A percentile compares a stretch with the other conserved stretches of the same genome.
These are phyloP conservation scores for Caenorhabditis sp. DNA, from an alignment of 2,888 invertebrate species.

Conservation along the genomic window DNA sequence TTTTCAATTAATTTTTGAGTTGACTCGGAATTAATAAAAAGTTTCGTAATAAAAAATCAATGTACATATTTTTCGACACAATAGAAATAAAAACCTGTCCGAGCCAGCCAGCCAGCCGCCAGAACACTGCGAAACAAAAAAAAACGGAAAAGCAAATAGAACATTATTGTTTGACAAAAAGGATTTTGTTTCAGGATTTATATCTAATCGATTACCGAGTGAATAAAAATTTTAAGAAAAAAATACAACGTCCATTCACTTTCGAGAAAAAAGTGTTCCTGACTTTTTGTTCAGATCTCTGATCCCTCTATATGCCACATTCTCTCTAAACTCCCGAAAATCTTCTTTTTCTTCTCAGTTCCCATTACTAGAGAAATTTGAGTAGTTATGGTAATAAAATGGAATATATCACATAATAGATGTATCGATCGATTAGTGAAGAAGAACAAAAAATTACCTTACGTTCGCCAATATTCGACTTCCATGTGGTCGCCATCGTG, in stretches of 20 bases:
- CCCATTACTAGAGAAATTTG: neutral
- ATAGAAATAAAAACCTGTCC: conserved; percentile 1
- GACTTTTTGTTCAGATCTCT: neutral
- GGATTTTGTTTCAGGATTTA: neutral
- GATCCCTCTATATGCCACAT: neutral
- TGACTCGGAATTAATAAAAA: neutral
- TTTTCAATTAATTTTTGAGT: no score
- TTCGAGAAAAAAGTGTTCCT: neutral
- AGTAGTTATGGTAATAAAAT: neutral
- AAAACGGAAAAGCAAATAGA: neutral
- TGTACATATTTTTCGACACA: neutral
- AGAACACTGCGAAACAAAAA: neutral
- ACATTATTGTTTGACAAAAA: neutral
- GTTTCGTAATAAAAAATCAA: neutral
- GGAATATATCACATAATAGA: no score
- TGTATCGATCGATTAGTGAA: no score
- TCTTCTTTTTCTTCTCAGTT: neutral
- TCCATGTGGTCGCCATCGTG: no score
- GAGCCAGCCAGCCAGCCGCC: neutral
- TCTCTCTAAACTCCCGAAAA: neutral
- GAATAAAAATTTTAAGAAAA: neutral
- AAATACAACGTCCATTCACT: neutral
- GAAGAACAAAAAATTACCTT: no score
- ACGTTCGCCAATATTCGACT: no score
- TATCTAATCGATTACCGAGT: neutral